Evolutionary conservation across 2,888 invertebrate species (phyloP), one percentile per base, ranked within the genome.

Genomic region (Agrotis clavis): DNA sequence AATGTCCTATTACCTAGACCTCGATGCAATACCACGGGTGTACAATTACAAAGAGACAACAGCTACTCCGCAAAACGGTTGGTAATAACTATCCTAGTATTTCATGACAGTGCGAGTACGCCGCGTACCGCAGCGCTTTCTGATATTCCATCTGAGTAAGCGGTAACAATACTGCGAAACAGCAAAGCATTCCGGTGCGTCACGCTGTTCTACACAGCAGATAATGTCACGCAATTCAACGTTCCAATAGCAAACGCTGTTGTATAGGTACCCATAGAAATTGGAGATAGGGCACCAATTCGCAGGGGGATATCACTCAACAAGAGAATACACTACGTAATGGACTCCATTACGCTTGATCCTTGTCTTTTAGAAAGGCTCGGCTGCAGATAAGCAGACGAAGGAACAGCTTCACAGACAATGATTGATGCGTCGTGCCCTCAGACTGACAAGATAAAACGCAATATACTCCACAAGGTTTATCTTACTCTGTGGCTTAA

Each of bases 401-500:
- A 86, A 88, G 86, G 88, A 83, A 85, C 85, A 83, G 79, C 84
- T 86, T 84, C 85, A 80, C 86, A 90, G 93, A 94, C 94, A 94
- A 92, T 94, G 95, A 95, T 94, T 93, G 94, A 95, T 95, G 92
- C 85, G 82, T 81, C 85, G 80, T 81, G 86, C 86, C 79, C 80
- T 78, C 84, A 85, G 82, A 84, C 86, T 77, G 86, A 81, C 87
- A 85, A 86, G 90, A 90, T 90, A 91, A 88, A 89, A 87, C 87
- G 80, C 84, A 86, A 88, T 86, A 87, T 88, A 89, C 89, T 83
- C 81, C 77, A 79, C 62, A 78, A 79, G 85, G 83, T 88, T 86
- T 88, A 89, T 89, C 86, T 87, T 78, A 73, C 74, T 79, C 79
- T 83, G 86, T 82, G 85, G 83, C 82, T 80, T 82, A 86, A 87